Percentiles rank a stretch among this genome's conserved stretches.
Conservation (phyloP, 2,888 invertebrate species). For the Drosophila paramelanica region DNA sequence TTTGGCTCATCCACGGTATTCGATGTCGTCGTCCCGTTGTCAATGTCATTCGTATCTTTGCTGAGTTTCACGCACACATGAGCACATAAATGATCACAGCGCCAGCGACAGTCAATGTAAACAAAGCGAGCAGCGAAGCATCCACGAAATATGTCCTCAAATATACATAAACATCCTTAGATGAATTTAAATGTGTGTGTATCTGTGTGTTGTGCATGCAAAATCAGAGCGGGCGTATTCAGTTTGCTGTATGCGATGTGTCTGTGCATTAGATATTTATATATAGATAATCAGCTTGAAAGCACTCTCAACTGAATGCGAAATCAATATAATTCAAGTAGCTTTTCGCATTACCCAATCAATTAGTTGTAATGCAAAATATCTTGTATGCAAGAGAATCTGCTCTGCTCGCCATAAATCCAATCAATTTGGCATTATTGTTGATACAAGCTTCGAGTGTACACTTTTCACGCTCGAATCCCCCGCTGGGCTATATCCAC, state of each 20-base stretch:
- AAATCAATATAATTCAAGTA: neutral
- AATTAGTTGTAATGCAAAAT: neutral
- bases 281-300: neutral
- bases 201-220: constrained; percentile 4
- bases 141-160: constrained; percentile 40
- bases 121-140: constrained; percentile 51
- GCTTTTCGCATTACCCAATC: neutral
- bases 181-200: neutral
- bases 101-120: constrained; percentile 52
- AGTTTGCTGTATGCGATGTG: neutral
- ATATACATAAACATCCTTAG: constrained; percentile 22
- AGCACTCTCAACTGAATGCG: neutral
- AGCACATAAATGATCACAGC: constrained; percentile 55
- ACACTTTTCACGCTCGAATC: neutral
- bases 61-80: constrained; percentile 55
- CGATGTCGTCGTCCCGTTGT: constrained; percentile 13
- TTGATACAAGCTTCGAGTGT: neutral
- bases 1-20: neutral
- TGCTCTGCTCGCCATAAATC: neutral
- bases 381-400: neutral
- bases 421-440: neutral
- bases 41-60: constrained; percentile 41
- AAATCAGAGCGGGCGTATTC: constrained; percentile 19
- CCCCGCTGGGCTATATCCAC: constrained; percentile 1
- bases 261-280: neutral